Percentiles rank a stretch among this genome's conserved stretches.
Conservation (phyloP, 2,797 vertebrate genomes). For the Sebastes nivosus region DNA sequence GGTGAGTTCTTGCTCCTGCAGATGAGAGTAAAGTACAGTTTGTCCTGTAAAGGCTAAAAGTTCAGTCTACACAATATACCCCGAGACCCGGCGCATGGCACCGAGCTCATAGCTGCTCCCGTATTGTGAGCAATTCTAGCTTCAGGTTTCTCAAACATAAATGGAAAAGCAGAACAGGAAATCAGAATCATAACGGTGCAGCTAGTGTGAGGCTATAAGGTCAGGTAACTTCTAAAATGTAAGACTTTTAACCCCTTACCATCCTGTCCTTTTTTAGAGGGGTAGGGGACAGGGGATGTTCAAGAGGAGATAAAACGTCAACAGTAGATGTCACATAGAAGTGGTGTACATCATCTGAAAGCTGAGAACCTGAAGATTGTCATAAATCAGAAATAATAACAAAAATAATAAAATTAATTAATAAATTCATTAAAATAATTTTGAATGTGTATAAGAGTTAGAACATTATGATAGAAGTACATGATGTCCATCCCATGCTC, state of each 20-base stretch:
- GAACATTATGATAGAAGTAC: too few relatives aligned
- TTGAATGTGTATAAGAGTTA: too few relatives aligned
- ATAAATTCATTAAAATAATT: too few relatives aligned
- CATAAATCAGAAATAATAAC: too few relatives aligned
- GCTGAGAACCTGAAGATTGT: too few relatives aligned
- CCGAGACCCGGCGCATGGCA: background rate
- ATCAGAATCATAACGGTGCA: background rate
- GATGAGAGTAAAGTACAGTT: background rate
- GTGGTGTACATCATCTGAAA: too few relatives aligned
- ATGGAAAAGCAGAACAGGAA: background rate
- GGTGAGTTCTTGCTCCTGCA: background rate
- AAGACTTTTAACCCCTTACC: background rate
- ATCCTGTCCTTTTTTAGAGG: too few relatives aligned
- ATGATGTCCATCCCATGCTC: too few relatives aligned
- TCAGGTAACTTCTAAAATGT: background rate
- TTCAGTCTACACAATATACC: background rate
- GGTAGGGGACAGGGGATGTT: too few relatives aligned
- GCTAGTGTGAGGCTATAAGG: background rate
- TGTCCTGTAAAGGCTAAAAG: background rate
- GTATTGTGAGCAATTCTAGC: background rate
- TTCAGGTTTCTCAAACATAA: slow-evolving; percentile 3
- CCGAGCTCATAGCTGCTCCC: background rate
- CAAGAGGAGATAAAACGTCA: too few relatives aligned
- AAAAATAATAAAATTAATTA: too few relatives aligned
- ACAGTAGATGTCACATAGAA: too few relatives aligned